Percentiles rank a stretch among this genome's conserved stretches.
These are phyloP conservation scores for Hipposideros larvatus DNA, from an alignment of 2,797 vertebrate species.

Conservation along the genomic window DNA sequence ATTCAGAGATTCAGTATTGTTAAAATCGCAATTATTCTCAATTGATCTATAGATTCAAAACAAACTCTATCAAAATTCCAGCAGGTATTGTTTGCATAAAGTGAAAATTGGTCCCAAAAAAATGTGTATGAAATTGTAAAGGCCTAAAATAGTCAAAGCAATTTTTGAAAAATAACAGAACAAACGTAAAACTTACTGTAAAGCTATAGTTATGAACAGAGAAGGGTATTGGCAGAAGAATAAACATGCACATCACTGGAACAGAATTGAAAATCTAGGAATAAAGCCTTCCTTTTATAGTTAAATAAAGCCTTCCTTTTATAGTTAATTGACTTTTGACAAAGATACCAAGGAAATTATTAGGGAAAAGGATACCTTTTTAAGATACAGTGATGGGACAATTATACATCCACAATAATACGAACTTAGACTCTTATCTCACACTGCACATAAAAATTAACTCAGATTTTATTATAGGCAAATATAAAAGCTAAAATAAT, in stretches of 20 bases:
- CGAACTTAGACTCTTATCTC: not conserved
- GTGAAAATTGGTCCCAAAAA: not conserved
- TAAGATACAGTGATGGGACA: not conserved
- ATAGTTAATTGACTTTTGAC: not conserved
- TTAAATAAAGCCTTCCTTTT: not conserved
- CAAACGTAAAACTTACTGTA: not conserved
- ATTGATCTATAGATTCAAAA: not conserved
- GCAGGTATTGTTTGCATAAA: not conserved
- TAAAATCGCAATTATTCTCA: not conserved
- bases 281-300: not conserved
- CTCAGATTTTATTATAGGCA: not conserved
- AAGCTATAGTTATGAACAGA: not conserved
- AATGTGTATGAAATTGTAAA: not conserved
- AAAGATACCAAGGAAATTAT: not conserved
- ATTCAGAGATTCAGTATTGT: not conserved
- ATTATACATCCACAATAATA: not conserved
- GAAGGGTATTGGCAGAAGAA: not conserved
- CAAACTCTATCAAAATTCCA: not conserved
- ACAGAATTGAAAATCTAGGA: not conserved
- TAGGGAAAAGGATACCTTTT: not conserved
- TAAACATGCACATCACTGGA: not conserved
- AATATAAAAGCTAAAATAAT: not conserved
- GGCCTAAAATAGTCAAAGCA: not conserved
- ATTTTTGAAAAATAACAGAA: not conserved
- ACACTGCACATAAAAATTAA: constrained; percentile 5